A percentile compares a stretch with the other conserved stretches of the same genome.
Evolutionary conservation across 2,113 vertebrate species (phyloP).

Genomic region (Orthochromis malagaraziensis): DNA sequence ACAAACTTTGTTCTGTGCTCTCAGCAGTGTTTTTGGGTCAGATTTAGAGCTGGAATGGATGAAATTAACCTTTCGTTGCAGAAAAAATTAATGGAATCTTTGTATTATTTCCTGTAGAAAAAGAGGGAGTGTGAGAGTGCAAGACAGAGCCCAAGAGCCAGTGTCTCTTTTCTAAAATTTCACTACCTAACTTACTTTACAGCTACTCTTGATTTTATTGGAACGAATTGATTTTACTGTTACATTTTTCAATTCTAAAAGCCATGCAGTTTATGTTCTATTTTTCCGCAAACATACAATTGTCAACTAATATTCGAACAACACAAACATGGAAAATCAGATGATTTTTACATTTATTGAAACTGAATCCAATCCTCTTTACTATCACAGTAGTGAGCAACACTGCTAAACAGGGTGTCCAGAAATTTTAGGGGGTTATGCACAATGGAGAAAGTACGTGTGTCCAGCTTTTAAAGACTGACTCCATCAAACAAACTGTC

Average conservation of each 20-base stretch:
- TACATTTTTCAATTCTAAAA: not conserved
- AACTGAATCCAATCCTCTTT: accelerated
- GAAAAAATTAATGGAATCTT: not conserved
- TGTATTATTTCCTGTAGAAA: not conserved
- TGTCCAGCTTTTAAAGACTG: not conserved
- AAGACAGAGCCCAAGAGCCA: not conserved
- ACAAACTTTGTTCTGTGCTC: not conserved
- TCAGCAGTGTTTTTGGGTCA: not conserved
- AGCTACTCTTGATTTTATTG: not conserved
- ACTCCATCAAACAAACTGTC: not conserved
- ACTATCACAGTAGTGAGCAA: not conserved
- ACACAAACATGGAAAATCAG: not conserved
- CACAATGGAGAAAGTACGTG: not conserved
- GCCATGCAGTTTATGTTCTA: not conserved
- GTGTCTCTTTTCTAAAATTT: not conserved
- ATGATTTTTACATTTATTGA: accelerated
- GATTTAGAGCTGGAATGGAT: not conserved
- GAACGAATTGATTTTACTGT: accelerated
- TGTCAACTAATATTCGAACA: accelerated
- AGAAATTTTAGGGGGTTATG: not conserved
- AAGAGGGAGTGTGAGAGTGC: not conserved
- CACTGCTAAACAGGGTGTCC: not conserved
- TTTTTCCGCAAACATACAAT: not conserved
- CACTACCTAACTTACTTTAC: not conserved
- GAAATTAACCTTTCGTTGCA: not conserved